Evolutionary conservation across 2,797 vertebrate species (phyloP).

Genomic region (Sparidentex hasta): DNA sequence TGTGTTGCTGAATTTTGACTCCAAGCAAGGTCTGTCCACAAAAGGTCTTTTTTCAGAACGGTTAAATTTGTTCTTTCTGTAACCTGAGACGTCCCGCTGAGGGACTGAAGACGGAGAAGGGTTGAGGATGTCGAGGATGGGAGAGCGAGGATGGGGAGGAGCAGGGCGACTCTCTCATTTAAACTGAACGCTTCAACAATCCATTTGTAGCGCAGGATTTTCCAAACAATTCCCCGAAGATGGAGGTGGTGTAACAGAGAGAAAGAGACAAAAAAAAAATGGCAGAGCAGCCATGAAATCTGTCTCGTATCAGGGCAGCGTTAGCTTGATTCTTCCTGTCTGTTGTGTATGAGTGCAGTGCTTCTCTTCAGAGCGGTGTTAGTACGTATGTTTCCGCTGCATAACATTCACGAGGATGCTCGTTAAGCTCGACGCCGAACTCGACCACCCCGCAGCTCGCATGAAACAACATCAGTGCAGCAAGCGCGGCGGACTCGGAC

Average conservation of each 20-base stretch:
- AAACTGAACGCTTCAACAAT: constrained; percentile 19
- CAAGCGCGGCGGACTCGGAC: constrained; percentile 26
- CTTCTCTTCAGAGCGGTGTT: constrained; percentile 13
- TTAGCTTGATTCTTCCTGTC: background rate
- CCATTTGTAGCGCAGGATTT: constrained; percentile 49
- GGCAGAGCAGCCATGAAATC: constrained; percentile 8
- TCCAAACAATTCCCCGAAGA: constrained; percentile 44
- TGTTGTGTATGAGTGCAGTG: background rate
- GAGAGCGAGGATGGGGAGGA: constrained; percentile 10
- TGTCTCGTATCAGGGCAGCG: constrained; percentile 16
- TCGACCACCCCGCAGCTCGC: constrained; percentile 15
- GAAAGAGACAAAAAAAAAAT: constrained; percentile 42
- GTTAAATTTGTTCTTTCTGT: constrained; percentile 33
- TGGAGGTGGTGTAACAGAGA: constrained; percentile 46
- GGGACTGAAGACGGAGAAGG: constrained; percentile 16
- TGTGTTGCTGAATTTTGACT: constrained; percentile 10
- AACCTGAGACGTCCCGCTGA: constrained; percentile 28
- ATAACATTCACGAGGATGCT: constrained; percentile 15
- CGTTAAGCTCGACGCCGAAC: constrained; percentile 21
- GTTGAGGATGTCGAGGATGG: constrained; percentile 25
- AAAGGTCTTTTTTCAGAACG: background rate
- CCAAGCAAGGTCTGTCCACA: constrained; percentile 6
- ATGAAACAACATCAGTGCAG: constrained; percentile 18
- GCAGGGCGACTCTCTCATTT: constrained; percentile 27
- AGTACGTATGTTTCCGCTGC: background rate